A percentile compares a stretch with the other conserved stretches of the same genome.
These are phyloP conservation scores for Catonia carolina DNA, from an alignment of 2,888 invertebrate genomes.

Conservation along the genomic window DNA sequence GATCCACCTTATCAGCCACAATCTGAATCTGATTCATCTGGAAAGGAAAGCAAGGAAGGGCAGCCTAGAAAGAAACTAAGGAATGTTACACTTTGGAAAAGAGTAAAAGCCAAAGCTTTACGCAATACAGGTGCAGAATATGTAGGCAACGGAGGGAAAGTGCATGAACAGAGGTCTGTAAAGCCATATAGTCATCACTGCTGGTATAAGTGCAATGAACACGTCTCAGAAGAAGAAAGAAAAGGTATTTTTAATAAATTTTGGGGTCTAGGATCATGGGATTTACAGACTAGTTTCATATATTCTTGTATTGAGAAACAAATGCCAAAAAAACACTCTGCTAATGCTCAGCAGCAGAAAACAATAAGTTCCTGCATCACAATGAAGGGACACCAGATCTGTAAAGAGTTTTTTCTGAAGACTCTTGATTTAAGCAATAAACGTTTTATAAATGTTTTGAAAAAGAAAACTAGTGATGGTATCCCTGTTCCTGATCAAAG, in stretches of 20 bases:
- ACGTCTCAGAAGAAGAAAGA: conserved; percentile 2
- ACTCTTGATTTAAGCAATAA: no score
- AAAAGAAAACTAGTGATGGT: no score
- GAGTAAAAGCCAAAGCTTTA: background rate
- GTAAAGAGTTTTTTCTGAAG: no score
- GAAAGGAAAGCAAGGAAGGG: background rate
- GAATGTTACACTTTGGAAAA: background rate
- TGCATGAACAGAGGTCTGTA: background rate
- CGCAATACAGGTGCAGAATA: background rate
- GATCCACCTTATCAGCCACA: background rate
- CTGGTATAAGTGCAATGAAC: conserved; percentile 1
- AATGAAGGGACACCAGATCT: no score
- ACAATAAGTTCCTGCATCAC: no score
- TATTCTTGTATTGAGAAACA: background rate
- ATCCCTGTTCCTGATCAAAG: no score
- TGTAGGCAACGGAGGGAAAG: background rate
- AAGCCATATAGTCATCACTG: conserved; percentile 1
- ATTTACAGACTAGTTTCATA: background rate
- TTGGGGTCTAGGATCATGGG: conserved; percentile 3
- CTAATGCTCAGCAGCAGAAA: no score
- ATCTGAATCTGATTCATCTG: background rate
- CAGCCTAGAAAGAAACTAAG: background rate
- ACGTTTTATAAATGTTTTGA: no score
- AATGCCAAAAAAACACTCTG: no score
- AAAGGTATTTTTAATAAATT: background rate